Conservation (phyloP, 2,797 vertebrate species). For the Zenarchopterus dispar region DNA sequence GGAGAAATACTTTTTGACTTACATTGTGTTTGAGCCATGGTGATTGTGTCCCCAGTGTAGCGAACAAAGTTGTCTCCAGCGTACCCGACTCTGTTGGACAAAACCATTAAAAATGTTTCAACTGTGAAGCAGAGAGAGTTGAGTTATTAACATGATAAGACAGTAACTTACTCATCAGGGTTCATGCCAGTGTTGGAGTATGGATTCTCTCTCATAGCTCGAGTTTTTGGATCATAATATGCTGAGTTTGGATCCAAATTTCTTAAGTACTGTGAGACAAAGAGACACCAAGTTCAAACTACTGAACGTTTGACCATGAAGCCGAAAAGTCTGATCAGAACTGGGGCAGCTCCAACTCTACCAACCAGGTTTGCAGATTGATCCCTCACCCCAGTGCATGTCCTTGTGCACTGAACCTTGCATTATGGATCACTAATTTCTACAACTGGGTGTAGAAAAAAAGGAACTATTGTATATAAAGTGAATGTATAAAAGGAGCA, state of each 20-base stretch:
- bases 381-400: too few relatives aligned
- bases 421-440: too few relatives aligned
- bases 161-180: slow-evolving; percentile 91
- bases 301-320: not conserved
- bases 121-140: not conserved
- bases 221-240: slow-evolving; percentile 98
- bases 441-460: too few relatives aligned
- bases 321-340: too few relatives aligned
- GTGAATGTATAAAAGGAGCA: too few relatives aligned
- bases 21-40: slow-evolving; percentile 97
- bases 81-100: slow-evolving; percentile 89
- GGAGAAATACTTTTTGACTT: slow-evolving; percentile 69
- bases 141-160: not conserved
- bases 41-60: slow-evolving; percentile 92
- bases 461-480: too few relatives aligned
- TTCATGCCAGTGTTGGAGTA: slow-evolving; percentile 96
- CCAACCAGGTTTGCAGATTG: too few relatives aligned
- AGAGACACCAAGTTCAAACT: slow-evolving; percentile 1
- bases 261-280: slow-evolving; percentile 88
- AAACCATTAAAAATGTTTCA: slow-evolving; percentile 22
- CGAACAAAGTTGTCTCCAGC: slow-evolving; percentile 98
- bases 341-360: too few relatives aligned
- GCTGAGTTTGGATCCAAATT: slow-evolving; percentile 99
- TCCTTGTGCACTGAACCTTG: too few relatives aligned
- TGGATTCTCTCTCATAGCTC: slow-evolving; percentile 98